Evolutionary conservation across 2,113 vertebrate species (phyloP).

Genomic region (Strix aluco): DNA sequence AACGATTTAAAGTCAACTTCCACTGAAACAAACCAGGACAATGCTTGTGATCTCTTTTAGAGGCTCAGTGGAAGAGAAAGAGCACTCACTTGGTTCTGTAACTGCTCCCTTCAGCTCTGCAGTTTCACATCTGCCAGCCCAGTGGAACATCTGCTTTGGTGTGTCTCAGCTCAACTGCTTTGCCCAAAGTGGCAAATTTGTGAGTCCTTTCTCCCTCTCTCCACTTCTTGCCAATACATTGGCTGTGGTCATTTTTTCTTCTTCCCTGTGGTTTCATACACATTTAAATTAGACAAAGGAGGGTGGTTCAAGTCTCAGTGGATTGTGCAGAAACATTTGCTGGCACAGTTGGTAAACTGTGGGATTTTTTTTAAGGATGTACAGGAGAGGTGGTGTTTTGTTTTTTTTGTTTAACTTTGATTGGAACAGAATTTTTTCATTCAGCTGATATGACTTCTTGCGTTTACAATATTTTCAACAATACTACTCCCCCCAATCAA

Average conservation of each 20-base stretch:
- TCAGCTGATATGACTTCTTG: not conserved
- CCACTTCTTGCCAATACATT: not conserved
- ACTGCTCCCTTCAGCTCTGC: not conserved
- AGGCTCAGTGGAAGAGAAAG: not conserved
- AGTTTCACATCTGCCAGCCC: not conserved
- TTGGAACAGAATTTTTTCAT: not conserved
- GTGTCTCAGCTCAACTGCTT: not conserved
- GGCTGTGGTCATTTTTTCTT: not conserved
- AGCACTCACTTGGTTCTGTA: not conserved
- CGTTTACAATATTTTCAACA: not conserved
- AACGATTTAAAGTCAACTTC: not conserved
- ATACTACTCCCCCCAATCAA: accelerated
- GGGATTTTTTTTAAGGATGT: not conserved
- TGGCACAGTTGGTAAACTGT: not conserved
- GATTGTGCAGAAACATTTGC: not conserved
- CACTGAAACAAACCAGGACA: not conserved
- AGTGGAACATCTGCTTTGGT: not conserved
- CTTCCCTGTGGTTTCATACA: not conserved
- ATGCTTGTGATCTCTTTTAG: not conserved
- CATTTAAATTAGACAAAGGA: not conserved
- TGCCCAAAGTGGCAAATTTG: not conserved
- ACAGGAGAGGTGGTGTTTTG: not conserved
- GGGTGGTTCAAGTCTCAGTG: not conserved
- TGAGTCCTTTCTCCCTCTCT: not conserved
- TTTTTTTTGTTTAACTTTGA: not conserved